These are phyloP conservation scores for Anolis apletophallus DNA, from an alignment of 2,797 vertebrate genomes.

Conservation along the genomic window DNA sequence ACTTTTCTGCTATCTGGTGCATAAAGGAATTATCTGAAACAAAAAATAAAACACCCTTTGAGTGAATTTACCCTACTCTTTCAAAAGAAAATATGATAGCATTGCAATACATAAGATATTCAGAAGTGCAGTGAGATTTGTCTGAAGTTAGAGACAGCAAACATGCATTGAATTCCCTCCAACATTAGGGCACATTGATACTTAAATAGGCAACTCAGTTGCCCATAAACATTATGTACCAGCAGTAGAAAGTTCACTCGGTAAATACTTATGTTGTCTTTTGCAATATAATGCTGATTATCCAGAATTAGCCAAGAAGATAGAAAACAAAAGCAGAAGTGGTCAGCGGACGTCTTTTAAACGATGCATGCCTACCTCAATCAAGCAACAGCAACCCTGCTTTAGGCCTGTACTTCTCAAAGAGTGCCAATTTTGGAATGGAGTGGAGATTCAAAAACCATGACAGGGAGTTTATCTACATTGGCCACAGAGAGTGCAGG, in stretches of 20 bases:
- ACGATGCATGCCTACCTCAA: neutral
- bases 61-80: neutral
- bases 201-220: neutral
- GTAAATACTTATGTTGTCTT: neutral
- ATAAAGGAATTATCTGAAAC: conserved; percentile 10
- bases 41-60: neutral
- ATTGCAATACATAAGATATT: conserved; percentile 15
- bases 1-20: conserved; percentile 18
- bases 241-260: neutral
- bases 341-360: neutral
- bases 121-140: neutral
- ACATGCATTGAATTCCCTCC: neutral
- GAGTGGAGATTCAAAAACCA: neutral
- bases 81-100: neutral
- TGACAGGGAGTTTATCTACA: no score
- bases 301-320: neutral
- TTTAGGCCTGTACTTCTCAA: neutral
- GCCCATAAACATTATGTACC: neutral
- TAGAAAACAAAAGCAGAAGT: neutral
- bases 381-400: neutral
- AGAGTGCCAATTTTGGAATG: neutral
- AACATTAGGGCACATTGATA: neutral
- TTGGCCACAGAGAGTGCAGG: no score
- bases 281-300: neutral
- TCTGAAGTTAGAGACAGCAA: neutral